Evolutionary conservation across 2,888 invertebrate species (phyloP), one percentile per base, ranked within the genome.

Genomic region (Pachydiplax longipennis): DNA sequence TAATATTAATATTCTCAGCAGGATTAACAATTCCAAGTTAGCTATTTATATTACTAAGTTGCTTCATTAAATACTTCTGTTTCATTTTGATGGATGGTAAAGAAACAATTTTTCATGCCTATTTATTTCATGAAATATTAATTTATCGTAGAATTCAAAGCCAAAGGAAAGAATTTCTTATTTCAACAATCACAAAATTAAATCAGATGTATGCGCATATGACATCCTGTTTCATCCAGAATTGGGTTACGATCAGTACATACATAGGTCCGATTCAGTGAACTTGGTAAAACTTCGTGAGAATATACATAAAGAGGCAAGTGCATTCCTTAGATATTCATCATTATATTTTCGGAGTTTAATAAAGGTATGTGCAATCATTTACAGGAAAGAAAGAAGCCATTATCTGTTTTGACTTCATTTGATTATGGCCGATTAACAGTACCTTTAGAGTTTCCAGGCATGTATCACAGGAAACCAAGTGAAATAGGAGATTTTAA

Each of bases 381-480:
- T 6, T 61, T 61, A 18, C 83, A 83, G 83, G 83, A 83, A 83
- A 83, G 83, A 31, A 35, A 35, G 22, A 83, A 83, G 12, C 53
- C 83, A 53, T 31, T 83, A 12, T 83, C 83, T 31, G 83, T 83
- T 15, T 35, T 83, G 15, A 15, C 83, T 2, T 83, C 83, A 53
- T 83, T 83, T 35, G 58, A 83, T 10, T 83, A 83, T 83, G 83
- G 83, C 15, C 35, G 58, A 18, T 53, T 53, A 53, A 83, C 53
- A 53, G 31, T 53, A 10, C 83, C 83, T 31, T 58, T 83, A 58
- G 83, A 83, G 53, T 83, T 53, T 83, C 53, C 83, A 18, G 83
- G 83, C 3, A 83, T 83, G 83, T 83, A 58, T 83, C 48, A 58
- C 48, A 83, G 83, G 31, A 83, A 83, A 83, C 48, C 53, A 31